Conservation (phyloP, 2,888 invertebrate genomes). For the Harpalus rufipes region DNA sequence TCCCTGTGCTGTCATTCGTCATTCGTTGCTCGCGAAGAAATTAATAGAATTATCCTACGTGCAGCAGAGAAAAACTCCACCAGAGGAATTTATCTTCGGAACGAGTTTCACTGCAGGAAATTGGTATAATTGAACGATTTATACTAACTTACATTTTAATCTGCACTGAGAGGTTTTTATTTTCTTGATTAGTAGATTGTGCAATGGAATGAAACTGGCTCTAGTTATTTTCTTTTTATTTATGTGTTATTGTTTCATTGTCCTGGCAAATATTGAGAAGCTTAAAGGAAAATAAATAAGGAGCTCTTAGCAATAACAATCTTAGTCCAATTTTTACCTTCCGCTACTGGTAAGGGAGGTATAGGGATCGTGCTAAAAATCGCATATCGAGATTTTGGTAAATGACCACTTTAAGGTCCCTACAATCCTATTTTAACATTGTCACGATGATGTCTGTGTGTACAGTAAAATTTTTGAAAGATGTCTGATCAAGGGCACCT, state of each 20-base stretch:
- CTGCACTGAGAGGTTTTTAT: constrained; percentile 20
- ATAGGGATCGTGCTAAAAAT: no score
- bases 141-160: constrained; percentile 63
- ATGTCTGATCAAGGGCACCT: no score
- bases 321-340: no score
- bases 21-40: constrained; percentile 51
- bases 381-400: no score
- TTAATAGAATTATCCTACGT: constrained; percentile 60
- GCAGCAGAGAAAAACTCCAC: not conserved
- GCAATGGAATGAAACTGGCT: constrained; percentile 54
- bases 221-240: not conserved
- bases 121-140: constrained; percentile 65
- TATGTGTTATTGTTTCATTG: not conserved
- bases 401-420: no score
- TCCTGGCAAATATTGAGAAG: no score
- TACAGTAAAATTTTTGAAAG: no score
- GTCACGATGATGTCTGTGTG: no score
- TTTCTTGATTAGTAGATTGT: constrained; percentile 63
- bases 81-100: constrained; percentile 50
- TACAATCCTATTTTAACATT: no score
- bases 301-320: no score
- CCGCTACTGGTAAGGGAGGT: no score
- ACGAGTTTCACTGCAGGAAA: constrained; percentile 54
- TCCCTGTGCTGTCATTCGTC: constrained; percentile 48
- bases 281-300: no score